Evolutionary conservation across 1,140 invertebrate genomes (phyloP).

Genomic region (Lethrus apterus): DNA sequence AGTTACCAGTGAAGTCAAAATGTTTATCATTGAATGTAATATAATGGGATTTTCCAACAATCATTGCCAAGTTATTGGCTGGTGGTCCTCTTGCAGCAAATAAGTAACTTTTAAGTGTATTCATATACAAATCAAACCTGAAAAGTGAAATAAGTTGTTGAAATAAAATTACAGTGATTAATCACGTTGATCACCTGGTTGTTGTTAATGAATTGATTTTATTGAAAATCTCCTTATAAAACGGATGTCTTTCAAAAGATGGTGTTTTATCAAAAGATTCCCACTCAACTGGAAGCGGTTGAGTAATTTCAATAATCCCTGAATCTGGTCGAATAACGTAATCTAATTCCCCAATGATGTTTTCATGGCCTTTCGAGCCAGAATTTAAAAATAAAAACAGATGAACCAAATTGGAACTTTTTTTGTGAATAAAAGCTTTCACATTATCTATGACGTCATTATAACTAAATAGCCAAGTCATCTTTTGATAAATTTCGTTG

Average conservation of each 20-base stretch:
- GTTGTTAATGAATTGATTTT: conserved; percentile 9
- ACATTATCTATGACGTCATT: conserved; percentile 17
- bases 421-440: conserved; percentile 8
- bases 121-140: not conserved
- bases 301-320: conserved; percentile 54
- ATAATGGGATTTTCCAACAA: conserved; percentile 54
- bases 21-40: conserved; percentile 59
- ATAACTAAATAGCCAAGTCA: conserved; percentile 22
- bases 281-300: conserved; percentile 58
- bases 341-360: conserved; percentile 43
- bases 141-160: not conserved
- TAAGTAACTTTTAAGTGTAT: not conserved
- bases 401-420: conserved; percentile 10
- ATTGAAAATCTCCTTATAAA: conserved; percentile 20
- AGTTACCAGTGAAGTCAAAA: conserved; percentile 52
- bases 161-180: too few species aligned
- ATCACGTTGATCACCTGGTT: too few species aligned
- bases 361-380: conserved; percentile 5
- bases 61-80: conserved; percentile 41
- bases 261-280: conserved; percentile 58
- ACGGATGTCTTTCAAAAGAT: conserved; percentile 50
- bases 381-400: conserved; percentile 13
- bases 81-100: conserved; percentile 36
- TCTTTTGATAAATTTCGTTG: conserved; percentile 20
- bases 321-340: conserved; percentile 55